These are phyloP conservation scores for Callochromis pleurospilus DNA, from an alignment of 2,113 vertebrate genomes.

Conservation along the genomic window DNA sequence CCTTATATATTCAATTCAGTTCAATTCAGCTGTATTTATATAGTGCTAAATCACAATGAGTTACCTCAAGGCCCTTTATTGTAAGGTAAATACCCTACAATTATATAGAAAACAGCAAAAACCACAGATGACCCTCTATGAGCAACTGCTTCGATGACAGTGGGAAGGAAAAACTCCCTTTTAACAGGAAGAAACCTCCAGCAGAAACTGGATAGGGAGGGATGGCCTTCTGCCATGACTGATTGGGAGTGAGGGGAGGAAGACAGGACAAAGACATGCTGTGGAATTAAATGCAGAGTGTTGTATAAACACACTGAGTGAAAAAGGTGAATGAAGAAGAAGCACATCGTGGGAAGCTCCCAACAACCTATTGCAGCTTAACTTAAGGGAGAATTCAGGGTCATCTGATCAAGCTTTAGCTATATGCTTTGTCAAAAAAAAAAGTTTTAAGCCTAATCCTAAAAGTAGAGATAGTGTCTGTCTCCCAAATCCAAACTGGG, in stretches of 20 bases:
- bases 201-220: neutral
- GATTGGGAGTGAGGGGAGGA: neutral
- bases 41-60: neutral
- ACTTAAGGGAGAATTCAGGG: neutral
- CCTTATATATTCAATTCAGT: neutral
- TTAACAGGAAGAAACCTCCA: neutral
- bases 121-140: no score
- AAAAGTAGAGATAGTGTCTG: neutral
- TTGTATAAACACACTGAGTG: neutral
- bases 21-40: neutral
- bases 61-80: neutral
- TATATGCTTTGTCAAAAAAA: neutral
- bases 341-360: neutral
- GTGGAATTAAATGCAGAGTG: neutral
- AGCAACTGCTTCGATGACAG: no score
- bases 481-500: neutral
- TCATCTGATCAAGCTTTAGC: neutral
- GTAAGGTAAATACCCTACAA: no score
- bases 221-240: neutral
- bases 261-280: neutral
- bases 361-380: neutral
- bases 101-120: no score
- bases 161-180: neutral
- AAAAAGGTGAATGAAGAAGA: neutral
- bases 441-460: neutral